Evolutionary conservation across 2,888 invertebrate genomes (phyloP), one percentile per base, ranked within the genome.

Genomic region (Andrena dorsata): DNA sequence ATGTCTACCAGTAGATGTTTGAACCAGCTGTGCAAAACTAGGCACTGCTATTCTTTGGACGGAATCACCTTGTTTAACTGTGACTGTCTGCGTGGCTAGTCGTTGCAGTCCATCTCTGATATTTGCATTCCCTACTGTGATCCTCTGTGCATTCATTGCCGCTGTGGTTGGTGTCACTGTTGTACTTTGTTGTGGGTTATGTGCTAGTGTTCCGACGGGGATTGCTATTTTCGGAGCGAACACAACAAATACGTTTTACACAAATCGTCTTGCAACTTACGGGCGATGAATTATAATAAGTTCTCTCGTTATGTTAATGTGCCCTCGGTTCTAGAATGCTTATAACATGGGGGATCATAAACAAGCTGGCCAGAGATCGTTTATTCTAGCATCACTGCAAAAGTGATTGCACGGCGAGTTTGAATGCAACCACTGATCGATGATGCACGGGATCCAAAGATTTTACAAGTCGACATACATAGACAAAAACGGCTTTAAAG

Each of bases 1-100:
- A 93, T 97, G 97, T 89, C 96, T 96, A 8, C 97, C 97, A 70
- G 95, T 95, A 30, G 96, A 95, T 6, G 96, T 96, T 92, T 97
- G 97, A 65, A 97, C 96, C 69, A 97, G 94, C 91, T 97, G 97
- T 60, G 96, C 96, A 88, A 95, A 93, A 88, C 92, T 90, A 72
- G 94, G 93, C 73, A 93, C 90, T 56, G 92, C 91, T 90, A 93
- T 93, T 89, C 93, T 92, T 83, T 93, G 93, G 86, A 94, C 92
- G 87, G 94, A 94, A 90, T 93, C 93, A 74, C 93, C 93, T 87
- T 92, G 92, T 76, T 94, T 92, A 53, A 94, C 91, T 26, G 94
- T 92, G 74, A 93, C 92, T 58, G 92, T 92, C 84, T 93, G 93
- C n/a, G 92, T 90, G 30, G 93, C 83, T 69, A 93, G 77, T 83